These are phyloP conservation scores for Sialis fuliginosa DNA, from an alignment of 2,888 invertebrate genomes.

Conservation along the genomic window DNA sequence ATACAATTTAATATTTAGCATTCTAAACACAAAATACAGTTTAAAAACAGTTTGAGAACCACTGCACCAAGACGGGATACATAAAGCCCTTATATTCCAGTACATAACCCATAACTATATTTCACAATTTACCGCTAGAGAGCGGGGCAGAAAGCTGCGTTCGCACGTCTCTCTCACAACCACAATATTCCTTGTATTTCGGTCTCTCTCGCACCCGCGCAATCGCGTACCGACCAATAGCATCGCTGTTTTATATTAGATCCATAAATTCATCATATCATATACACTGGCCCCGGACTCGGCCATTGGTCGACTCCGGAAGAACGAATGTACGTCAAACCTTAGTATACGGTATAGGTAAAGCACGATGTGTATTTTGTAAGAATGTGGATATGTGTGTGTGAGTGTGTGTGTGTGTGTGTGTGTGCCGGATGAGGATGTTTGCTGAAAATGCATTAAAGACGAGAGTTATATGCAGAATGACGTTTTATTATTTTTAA, in stretches of 20 bases:
- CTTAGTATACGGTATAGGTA: too few relatives aligned
- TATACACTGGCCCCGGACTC: slow-evolving; percentile 13
- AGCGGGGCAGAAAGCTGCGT: background rate
- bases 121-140: slow-evolving; percentile 5
- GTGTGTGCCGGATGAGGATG: background rate
- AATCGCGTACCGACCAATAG: slow-evolving; percentile 35
- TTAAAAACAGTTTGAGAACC: too few relatives aligned
- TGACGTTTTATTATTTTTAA: background rate
- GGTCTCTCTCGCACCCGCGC: background rate
- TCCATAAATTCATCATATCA: slow-evolving; percentile 67
- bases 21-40: too few relatives aligned
- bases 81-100: too few relatives aligned
- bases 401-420: background rate
- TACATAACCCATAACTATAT: slow-evolving; percentile 1
- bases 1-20: too few relatives aligned
- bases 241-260: slow-evolving; percentile 54
- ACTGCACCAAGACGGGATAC: too few relatives aligned
- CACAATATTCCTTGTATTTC: background rate
- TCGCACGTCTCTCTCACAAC: background rate
- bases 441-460: background rate
- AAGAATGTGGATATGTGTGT: too few relatives aligned
- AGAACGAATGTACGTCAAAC: background rate
- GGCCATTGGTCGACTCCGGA: slow-evolving; percentile 2
- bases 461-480: background rate
- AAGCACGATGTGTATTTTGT: too few relatives aligned